phyloP scores from a whole-genome alignment of 2,888 invertebrate genomes.

The Tridacna gigas region DNA sequence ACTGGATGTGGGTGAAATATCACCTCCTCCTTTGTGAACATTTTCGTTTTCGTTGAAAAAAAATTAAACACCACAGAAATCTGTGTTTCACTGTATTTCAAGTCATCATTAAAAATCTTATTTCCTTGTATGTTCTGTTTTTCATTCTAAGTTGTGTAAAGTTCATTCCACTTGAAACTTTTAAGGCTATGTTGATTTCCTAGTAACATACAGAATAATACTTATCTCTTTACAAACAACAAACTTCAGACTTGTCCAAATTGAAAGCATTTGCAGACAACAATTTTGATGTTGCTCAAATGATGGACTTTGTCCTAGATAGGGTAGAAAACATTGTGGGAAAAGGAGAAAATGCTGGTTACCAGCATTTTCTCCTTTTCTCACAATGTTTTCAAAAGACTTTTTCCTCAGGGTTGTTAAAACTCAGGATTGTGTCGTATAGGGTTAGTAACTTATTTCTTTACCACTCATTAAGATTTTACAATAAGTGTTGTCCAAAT shows the following conservation, averaged over 20 bases:
- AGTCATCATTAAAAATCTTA: neutral
- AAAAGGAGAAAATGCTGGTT: neutral
- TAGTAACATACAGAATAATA: neutral
- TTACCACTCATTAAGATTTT: no score
- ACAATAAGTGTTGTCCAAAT: no score
- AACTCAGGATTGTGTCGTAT: no score
- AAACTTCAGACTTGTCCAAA: neutral
- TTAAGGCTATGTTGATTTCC: neutral
- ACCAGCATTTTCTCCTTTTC: neutral
- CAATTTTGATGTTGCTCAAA: neutral
- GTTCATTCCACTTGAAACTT: neutral
- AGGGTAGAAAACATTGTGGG: neutral
- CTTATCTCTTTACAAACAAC: neutral
- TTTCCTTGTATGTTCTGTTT: neutral
- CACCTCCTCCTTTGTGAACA: constrained; percentile 40
- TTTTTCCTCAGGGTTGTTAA: no score
- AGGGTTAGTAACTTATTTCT: no score
- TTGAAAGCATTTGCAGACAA: neutral
- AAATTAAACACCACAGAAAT: neutral
- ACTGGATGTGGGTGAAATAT: constrained; percentile 56
- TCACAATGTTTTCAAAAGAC: neutral
- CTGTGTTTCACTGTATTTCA: neutral
- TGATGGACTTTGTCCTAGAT: neutral
- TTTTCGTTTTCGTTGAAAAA: neutral
- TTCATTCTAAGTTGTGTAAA: no score